Base-by-base conservation (phyloP, 2,113 vertebrate species). In the Archilochus colubris region DNA sequence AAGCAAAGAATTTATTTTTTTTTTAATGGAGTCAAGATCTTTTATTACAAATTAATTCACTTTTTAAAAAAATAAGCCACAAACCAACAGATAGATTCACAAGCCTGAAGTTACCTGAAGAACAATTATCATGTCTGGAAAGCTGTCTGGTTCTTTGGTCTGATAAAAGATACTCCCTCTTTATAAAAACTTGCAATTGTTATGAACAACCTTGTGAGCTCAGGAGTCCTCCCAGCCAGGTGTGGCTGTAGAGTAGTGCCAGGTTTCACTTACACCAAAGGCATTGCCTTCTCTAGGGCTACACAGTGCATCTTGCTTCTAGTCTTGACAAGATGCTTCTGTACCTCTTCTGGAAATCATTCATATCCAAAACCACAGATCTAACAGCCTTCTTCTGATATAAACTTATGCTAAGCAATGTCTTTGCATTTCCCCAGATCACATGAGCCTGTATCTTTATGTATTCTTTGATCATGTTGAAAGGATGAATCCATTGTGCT, bases 381-480 rank as follows among this genome's bases (percentile, higher is more conserved):
- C 66, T 93, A 94, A 92, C 55, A 83, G 75, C 30, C 38, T 93
- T 84, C 86, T 86, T 97, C 90, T 97, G 94, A 96, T 97, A 90
- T 44, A 88, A 97, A 43, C 75, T 97, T 97, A 95, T 95, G 94
- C 69, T 93, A 96, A 96, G 58, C 94, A 95, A 91, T 63, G 44
- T 84, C 94, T 95, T 67, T 79, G 91, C 64, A 88, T 69, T 93
- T 95, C 46, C 94, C 76, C 78, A 95, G 96, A 96, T 92, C 93
- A 79, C 6, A 4, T 78, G 86, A 95, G 66, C 84, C 94, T 96
- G 82, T 95, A 94, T 77, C 81, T 82, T 96, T 91, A 89, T 96
- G 84, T 92, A 86, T 61, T 70, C 96, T 97, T 97, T 97, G 96
- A 97, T 97, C 95, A 93, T 17, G 82, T 63, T 93, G 95, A 95